Base-by-base conservation (phyloP, 1,140 invertebrate genomes). In the Daktulosphaira vitifoliae region DNA sequence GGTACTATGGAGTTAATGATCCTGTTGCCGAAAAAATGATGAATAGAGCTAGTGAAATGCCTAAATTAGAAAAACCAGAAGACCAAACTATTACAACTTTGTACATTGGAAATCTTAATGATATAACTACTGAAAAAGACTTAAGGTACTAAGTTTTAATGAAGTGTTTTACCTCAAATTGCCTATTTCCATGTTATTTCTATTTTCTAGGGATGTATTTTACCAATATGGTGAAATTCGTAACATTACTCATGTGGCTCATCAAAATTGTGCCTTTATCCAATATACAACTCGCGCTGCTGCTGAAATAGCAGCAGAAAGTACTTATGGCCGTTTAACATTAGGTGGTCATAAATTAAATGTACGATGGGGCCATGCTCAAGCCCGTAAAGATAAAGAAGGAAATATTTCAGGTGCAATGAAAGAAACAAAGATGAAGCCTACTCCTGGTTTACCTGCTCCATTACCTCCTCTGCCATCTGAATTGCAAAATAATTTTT, bases 201-300 rank as follows among this genome's bases (percentile, higher is more conserved):
- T 8, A 16, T 66, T 69, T 74, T 74, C 37, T 70, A 84, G 85
- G 66, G 88, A 92, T 76, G 84, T 92, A 73, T 99, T 99, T 74
- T 99, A 99, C 78, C 96, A 99, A 75, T 99, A 91, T 79, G 96
- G 96, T n/a, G 96, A 99, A 77, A 96, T 99, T 59, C 82, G 96
- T 22, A 89, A 87, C 2, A 81, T 99, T 2, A 95, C 92, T 44
- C 79, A 98, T 69, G 89, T 98, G 2, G 83, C 84, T 0, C 85
- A 92, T 69, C 94, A 98, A 71, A 93, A 96, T 71, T 99, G 96
- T 80, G 95, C 94, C 0, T 99, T 99, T 75, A 88, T 99, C 5
- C 93, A 98, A 73, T 99, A 93, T 74, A 97, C 94, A 0, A 87
- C 86, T 29, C 79, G 97, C 66, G 78, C 80, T 51, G 85, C 92